Evolutionary conservation across 30 jellyfish, hydroid and myxozoan species (phyloP), one percentile per base, ranked within the genome.

Genomic region (Hydractinia symbiolongicarpus): DNA sequence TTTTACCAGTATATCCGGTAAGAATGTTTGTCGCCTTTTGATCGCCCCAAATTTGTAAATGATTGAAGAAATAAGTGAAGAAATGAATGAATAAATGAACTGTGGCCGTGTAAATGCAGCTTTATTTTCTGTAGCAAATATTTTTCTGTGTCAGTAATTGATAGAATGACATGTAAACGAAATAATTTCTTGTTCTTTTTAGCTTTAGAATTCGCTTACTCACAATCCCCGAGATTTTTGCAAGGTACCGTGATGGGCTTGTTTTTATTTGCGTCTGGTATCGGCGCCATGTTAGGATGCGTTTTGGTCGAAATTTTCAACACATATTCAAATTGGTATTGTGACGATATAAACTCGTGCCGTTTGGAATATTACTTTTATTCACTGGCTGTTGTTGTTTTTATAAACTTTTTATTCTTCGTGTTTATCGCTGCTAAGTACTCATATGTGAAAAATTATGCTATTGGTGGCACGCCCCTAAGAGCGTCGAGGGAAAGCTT

Each of bases 161-260:
- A 30, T n/a, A n/a, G n/a, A n/a, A n/a, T n/a, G n/a, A n/a, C n/a
- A n/a, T n/a, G n/a, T n/a, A n/a, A n/a, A n/a, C n/a, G n/a, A n/a
- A n/a, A 30, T 30, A 30, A 30, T 30, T n/a, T 30, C 44, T 30
- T 30, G 1, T 30, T 30, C 44, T 30, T 76, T 83, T 17, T 57
- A 91, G 97, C 96, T 16, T 73, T 91, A 17, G 97, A 91, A 66
- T 91, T 91, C 76, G 94, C 97, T 4, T 91, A 91, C 62, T 84
- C 97, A 13, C 97, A 91, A 62, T 86, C 97, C 10, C 97, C 97
- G 53, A 77, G 94, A 83, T 82, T 86, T 20, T 88, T 91, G 21
- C 97, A 91, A 82, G 94, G 97, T 11, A 88, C 86, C 19, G 95
- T 91, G 67, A 86, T 86, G 94, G 96, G 96, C 15, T 71, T 91